These are phyloP conservation scores for Myripristis jacobus DNA, from an alignment of 2,797 vertebrate species.

Conservation along the genomic window DNA sequence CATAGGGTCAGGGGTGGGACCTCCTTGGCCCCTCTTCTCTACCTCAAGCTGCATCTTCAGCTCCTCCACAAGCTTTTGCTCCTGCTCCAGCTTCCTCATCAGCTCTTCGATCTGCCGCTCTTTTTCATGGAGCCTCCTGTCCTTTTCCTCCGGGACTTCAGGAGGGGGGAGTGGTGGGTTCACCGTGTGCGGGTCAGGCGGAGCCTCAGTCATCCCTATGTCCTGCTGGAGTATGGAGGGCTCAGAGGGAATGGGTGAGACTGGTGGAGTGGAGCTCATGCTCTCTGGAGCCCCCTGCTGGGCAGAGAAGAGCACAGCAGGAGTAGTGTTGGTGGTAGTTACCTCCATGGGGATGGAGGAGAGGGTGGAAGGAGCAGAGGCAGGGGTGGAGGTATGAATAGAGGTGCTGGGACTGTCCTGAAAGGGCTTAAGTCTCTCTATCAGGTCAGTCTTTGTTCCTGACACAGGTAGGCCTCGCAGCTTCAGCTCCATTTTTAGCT, in stretches of 20 bases:
- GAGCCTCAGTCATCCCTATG: conserved; percentile 79
- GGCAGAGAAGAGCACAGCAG: conserved; percentile 67
- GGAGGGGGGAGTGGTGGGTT: conserved; percentile 64
- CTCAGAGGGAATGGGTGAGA: conserved; percentile 87
- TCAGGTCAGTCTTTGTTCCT: conserved; percentile 96
- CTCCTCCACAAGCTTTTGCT: conserved; percentile 94
- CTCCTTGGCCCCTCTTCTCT: conserved; percentile 87
- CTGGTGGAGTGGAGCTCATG: conserved; percentile 81
- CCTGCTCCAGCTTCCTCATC: conserved; percentile 94
- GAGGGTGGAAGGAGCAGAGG: conserved; percentile 66
- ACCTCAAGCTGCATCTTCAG: conserved; percentile 97
- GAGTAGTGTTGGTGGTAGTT: conserved; percentile 60
- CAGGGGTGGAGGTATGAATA: conserved; percentile 57
- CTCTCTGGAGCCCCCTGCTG: conserved; percentile 65
- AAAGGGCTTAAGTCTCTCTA: conserved; percentile 94
- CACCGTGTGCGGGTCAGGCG: conserved; percentile 83
- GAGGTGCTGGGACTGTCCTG: conserved; percentile 81
- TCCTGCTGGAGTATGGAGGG: conserved; percentile 83
- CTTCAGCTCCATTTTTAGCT: conserved; percentile 96
- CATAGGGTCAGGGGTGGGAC: conserved; percentile 16
- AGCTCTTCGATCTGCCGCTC: conserved; percentile 96
- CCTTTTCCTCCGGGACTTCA: conserved; percentile 85
- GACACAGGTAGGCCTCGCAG: conserved; percentile 94
- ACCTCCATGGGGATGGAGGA: conserved; percentile 82
- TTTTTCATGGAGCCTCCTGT: conserved; percentile 95